A percentile compares a stretch with the other conserved stretches of the same genome.
phyloP scores from a whole-genome alignment of 2,797 vertebrate genomes.

The Microtus agrestis region DNA sequence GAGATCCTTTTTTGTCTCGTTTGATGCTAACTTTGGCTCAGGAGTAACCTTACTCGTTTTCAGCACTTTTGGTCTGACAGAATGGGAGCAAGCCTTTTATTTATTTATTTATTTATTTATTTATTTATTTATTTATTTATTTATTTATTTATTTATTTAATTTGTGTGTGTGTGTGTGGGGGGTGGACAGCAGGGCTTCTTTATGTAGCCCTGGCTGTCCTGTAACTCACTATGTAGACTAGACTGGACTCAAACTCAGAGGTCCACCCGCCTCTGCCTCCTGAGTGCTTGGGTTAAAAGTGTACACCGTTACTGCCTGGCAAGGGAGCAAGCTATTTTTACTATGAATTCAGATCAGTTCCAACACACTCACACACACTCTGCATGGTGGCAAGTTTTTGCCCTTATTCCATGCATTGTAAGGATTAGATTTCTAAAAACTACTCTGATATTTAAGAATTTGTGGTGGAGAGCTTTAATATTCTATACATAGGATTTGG shows the following conservation, averaged over 20 bases:
- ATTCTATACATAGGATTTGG: not conserved
- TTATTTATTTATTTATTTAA: no score
- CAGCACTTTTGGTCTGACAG: slow-evolving; percentile 5
- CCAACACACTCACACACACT: not conserved
- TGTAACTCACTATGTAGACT: not conserved
- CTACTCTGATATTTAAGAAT: slow-evolving; percentile 11
- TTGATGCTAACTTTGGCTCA: slow-evolving; percentile 24
- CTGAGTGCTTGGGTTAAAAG: not conserved
- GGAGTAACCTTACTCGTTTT: not conserved
- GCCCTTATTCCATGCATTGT: not conserved
- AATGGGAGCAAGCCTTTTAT: not conserved
- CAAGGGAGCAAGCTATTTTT: slow-evolving; percentile 44
- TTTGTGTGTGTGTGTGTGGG: no score
- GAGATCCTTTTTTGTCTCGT: slow-evolving; percentile 5
- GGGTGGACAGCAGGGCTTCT: not conserved
- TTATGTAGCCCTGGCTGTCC: not conserved
- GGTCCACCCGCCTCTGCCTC: not conserved
- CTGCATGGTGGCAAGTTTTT: slow-evolving; percentile 42
- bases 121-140: no score
- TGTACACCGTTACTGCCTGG: not conserved
- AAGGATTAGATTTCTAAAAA: slow-evolving; percentile 57
- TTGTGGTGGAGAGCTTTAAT: slow-evolving; percentile 56
- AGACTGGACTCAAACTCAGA: not conserved
- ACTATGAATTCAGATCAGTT: slow-evolving; percentile 12
- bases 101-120: no score